Base-by-base conservation (phyloP, 2,113 vertebrate species). In the Cettia cetti region DNA sequence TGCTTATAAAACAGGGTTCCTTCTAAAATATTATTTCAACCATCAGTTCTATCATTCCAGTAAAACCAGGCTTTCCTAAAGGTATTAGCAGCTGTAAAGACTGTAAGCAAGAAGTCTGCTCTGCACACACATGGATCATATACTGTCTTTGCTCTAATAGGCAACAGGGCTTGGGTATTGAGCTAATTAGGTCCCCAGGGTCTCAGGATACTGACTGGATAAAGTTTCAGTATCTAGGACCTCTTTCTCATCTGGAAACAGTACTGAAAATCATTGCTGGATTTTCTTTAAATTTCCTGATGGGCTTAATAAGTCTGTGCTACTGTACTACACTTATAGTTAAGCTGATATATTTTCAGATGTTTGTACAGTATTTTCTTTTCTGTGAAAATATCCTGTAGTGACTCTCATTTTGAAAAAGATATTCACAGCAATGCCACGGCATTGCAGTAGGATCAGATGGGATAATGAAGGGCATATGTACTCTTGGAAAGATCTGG, bases 181-280 rank as follows among this genome's bases (percentile, higher is more conserved):
- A 97, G 77, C 28, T 97, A 98, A 97, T 97, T 97, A 95, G 78
- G 13, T 96, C 93, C 65, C 95, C 23, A 72, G 87, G 45, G 85
- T 75, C 53, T 93, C 49, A 3, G 6, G 60, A 31, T 82, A 61
- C 83, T 72, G 28, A 33, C 80, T 86, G 90, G 89, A 79, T 91
- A 49, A 54, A 84, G 16, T 57, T n/a, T 66, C 57, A 33, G 85
- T 79, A 82, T 52, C 68, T 80, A 60, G 33, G 64, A 56, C 92
- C 49, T 94, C 35, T 65, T 90, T 92, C 44, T 71, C 74, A 68
- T 90, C 54, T 75, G 44, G 92, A 96, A 97, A 94, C 23, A 71
- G 31, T 39, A 64, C 74, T 80, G 77, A 88, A 97, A 95, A 88
- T 65, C 42, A 66, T 61, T 42, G 20, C 82, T 75, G 70, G n/a